Conservation (phyloP, 2,888 invertebrate genomes). For the Agonopterix subpropinquella region DNA sequence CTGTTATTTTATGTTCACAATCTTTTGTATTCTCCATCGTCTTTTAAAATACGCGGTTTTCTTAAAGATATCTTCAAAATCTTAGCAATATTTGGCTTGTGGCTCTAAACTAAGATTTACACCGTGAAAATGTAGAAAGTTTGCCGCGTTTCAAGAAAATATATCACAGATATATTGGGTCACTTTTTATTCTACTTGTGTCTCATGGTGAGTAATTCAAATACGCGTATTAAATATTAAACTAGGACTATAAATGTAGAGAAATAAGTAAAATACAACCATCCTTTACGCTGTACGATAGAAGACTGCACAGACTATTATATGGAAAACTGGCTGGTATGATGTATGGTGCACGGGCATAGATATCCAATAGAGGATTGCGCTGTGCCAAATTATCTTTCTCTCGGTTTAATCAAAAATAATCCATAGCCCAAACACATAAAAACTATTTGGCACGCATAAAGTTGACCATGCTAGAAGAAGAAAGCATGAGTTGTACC, state of each 20-base stretch:
- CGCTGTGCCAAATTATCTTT: no score
- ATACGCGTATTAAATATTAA: constrained; percentile 34
- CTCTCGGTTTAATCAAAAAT: no score
- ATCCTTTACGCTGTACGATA: constrained; percentile 32
- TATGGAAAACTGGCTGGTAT: constrained; percentile 23
- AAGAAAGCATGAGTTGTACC: no score
- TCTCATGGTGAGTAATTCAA: constrained; percentile 49
- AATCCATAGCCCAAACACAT: no score
- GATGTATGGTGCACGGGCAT: no score
- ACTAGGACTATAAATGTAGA: constrained; percentile 30
- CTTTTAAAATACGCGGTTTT: constrained; percentile 1
- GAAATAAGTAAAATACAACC: constrained; percentile 22
- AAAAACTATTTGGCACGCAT: no score
- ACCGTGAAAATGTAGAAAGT: constrained; percentile 34
- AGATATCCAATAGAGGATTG: no score
- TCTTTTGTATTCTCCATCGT: constrained; percentile 11
- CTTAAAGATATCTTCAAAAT: background rate
- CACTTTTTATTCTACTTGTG: constrained; percentile 47
- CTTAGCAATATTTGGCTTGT: constrained; percentile 12
- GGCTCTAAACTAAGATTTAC: constrained; percentile 21
- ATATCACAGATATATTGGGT: constrained; percentile 38
- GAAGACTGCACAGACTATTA: no score
- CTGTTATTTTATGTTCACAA: constrained; percentile 6
- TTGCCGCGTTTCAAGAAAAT: constrained; percentile 23
- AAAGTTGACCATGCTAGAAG: no score